Evolutionary conservation across 2,113 vertebrate genomes (phyloP), one percentile per base, ranked within the genome.

Genomic region (Pluvialis apricaria): DNA sequence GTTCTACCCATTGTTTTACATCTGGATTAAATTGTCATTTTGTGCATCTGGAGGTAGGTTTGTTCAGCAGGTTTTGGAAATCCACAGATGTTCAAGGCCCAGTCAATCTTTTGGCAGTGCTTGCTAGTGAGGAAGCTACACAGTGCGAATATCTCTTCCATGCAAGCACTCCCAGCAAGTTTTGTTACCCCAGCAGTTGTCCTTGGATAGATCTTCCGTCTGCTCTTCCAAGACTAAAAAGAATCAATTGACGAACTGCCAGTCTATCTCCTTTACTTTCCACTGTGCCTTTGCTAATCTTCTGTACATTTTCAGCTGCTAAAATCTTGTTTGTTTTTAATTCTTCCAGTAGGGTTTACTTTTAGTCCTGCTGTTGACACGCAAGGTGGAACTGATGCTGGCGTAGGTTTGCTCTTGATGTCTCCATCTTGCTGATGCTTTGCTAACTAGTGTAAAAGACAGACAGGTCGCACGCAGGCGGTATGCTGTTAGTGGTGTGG

Each of bases 1-100:
- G 73, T 85, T 93, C 78, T 65, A 72, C 84, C 49, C 44, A 24
- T 90, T 82, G 88, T 91, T 94, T 97, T 91, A 82, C 73, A 80
- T 84, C 73, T 95, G 90, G 87, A 89, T 82, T 82, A 79, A 90
- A 85, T 57, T 42, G 78, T 29, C 8, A 0, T 80, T 94, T 76
- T 83, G 66, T 94, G 66, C 84, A 90, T 75, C 78, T 85, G 73
- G 84, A 89, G 78, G 24, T 36, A 61, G 66, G 54, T 79, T 92
- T 89, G 51, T 89, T 97, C 61, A 36, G 66, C 11, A 82, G 75
- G 31, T 90, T 91, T 90, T 69, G 61, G 69, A 87, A 87, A 88
- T 49, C 44, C 57, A 62, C 85, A 94, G 81, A 60, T 82, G 58
- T 79, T 96, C 73, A 68, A 72, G 61, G 38, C 86, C 47, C 47